Evolutionary conservation across 2,113 vertebrate genomes (phyloP).

Genomic region (Mormoops blainvillei): DNA sequence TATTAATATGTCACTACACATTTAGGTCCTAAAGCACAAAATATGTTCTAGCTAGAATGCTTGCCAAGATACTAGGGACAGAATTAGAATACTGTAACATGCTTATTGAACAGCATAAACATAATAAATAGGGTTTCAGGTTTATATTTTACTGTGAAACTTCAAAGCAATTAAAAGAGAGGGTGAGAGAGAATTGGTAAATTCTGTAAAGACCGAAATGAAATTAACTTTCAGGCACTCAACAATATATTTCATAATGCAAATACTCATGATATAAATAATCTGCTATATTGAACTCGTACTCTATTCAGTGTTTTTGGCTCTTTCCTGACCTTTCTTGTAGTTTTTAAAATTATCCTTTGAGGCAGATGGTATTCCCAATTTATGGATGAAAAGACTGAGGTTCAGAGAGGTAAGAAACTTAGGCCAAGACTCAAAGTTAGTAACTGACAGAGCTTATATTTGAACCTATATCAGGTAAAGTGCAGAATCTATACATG

Average conservation of each 20-base stretch:
- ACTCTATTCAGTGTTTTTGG: background rate
- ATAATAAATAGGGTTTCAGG: background rate
- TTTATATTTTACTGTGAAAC: conserved; percentile 33
- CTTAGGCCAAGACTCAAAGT: background rate
- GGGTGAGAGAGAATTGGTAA: background rate
- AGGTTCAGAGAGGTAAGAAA: background rate
- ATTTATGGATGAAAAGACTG: background rate
- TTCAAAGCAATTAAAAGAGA: background rate
- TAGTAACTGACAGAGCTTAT: background rate
- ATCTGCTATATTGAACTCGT: background rate
- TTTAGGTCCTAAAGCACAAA: conserved; percentile 37
- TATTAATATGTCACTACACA: conserved; percentile 38
- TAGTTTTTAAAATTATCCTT: background rate
- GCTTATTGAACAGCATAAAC: conserved; percentile 34
- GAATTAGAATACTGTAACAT: conserved; percentile 30
- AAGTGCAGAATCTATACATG: background rate
- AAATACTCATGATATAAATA: background rate
- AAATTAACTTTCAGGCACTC: background rate
- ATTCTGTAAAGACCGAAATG: background rate
- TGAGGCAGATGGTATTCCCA: background rate
- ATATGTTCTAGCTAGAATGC: conserved; percentile 4
- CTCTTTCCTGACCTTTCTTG: background rate
- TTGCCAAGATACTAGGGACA: conserved; percentile 32
- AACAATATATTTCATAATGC: background rate
- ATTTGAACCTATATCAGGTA: background rate